These are phyloP conservation scores for Sander lucioperca DNA, from an alignment of 2,113 vertebrate species.

Conservation along the genomic window DNA sequence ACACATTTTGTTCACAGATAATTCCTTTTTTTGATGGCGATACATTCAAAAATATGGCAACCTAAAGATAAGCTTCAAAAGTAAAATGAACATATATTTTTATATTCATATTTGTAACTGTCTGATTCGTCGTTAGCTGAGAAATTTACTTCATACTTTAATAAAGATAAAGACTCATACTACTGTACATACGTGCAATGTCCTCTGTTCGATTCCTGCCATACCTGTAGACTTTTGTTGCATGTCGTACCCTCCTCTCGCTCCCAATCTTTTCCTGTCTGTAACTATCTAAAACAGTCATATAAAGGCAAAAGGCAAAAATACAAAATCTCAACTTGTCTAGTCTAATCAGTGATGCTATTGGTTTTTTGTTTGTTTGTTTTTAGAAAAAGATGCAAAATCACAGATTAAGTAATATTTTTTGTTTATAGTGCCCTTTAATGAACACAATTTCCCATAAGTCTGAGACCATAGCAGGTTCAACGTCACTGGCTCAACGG, in stretches of 20 bases:
- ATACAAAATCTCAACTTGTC: not conserved
- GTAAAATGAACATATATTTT: not conserved
- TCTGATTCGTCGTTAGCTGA: not conserved
- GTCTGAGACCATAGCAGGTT: not conserved
- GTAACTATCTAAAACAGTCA: not conserved
- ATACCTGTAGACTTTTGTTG: not conserved
- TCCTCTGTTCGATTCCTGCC: not conserved
- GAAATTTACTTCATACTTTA: not conserved
- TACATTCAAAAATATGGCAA: conserved; percentile 5
- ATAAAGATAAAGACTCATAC: not conserved
- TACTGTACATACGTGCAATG: too few species aligned
- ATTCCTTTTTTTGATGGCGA: not conserved
- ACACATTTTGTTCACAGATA: conserved; percentile 7
- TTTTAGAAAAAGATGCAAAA: not conserved
- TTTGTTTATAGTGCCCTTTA: not conserved
- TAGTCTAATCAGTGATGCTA: not conserved
- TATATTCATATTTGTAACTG: not conserved
- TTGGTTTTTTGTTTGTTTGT: too few species aligned
- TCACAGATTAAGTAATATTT: not conserved
- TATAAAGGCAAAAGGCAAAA: not conserved
- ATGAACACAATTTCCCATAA: not conserved
- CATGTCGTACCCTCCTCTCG: not conserved
- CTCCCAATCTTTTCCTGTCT: not conserved
- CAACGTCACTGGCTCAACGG: not conserved
- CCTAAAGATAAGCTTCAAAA: not conserved